Evolutionary conservation across 2,888 invertebrate genomes (phyloP), one percentile per base, ranked within the genome.

Genomic region (Sturmia bella): DNA sequence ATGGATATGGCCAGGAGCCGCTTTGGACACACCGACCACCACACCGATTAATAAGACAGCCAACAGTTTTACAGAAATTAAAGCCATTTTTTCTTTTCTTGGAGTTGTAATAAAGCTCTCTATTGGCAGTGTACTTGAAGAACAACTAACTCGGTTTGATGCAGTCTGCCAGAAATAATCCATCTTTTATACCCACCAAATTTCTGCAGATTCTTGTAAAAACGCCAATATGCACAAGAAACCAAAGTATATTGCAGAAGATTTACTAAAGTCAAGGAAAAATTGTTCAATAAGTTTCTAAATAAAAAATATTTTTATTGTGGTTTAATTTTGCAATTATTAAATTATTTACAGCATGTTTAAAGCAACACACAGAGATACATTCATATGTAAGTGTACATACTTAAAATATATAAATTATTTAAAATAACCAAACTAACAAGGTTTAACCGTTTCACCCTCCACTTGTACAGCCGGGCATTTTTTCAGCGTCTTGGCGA

Each of bases 401-500:
- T 39, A 39, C 39, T 57, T 19, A 37, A 57, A 19, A 54, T 13
- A 0, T 39, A 57, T 2, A n/a, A n/a, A n/a, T n/a, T 32, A 32
- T 32, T 32, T 7, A 32, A 1, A 32, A 27, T 6, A 27, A 4
- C 7, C 9, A 3, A 32, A 19, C 32, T 56, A 69, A 69, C 85
- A 85, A 1, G 83, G 76, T 76, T 86, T 88, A 5, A 94, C 94
- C 88, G 92, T 92, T 86, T 94, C 93, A 85, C 94, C 93, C 63
- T 92, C 92, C 70, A 95, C 91, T 85, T 92, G 91, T 57, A 96
- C 91, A 86, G 93, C 93, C 0, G 86, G 80, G n/a, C 93, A 92
- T 90, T 95, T 95, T 79, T 92, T 93, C 17, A 96, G 87, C 87
- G 94, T 94, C 86, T 95, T 96, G 43, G 93, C 93, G 87, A 96